These are phyloP conservation scores for Axea sp. DNA, from an alignment of 2,888 invertebrate genomes.

Conservation along the genomic window DNA sequence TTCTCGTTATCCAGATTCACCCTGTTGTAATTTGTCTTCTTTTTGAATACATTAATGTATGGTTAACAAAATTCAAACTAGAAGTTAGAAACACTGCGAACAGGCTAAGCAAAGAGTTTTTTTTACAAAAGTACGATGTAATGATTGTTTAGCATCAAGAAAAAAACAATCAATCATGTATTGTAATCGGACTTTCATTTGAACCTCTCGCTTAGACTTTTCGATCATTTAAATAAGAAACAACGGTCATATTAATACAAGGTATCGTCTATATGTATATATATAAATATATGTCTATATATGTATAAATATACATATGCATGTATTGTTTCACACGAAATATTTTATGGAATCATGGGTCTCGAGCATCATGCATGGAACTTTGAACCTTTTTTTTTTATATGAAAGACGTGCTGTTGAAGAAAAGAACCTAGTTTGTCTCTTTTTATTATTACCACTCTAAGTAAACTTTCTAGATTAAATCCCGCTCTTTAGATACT, in stretches of 20 bases:
- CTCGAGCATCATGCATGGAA: constrained; percentile 60
- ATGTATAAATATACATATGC: constrained; percentile 5
- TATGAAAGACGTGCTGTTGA: too few species aligned
- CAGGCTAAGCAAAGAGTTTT: constrained; percentile 29
- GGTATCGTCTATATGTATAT: too few species aligned
- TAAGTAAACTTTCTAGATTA: too few species aligned
- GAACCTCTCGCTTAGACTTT: constrained; percentile 19
- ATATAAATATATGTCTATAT: constrained; percentile 10
- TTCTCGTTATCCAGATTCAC: constrained; percentile 22
- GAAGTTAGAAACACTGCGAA: constrained; percentile 43
- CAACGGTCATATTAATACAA: constrained; percentile 36
- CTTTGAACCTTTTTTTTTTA: constrained; percentile 46
- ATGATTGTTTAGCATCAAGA: too few species aligned
- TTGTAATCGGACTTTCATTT: too few species aligned
- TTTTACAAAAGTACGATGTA: too few species aligned
- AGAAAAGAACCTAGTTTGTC: too few species aligned
- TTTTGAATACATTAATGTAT: constrained; percentile 21
- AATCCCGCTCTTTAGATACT: too few species aligned
- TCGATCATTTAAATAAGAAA: constrained; percentile 24
- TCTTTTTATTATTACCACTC: too few species aligned
- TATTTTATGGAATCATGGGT: constrained; percentile 38
- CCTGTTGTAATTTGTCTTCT: constrained; percentile 29
- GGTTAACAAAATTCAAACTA: constrained; percentile 33
- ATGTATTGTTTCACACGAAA: constrained; percentile 20
- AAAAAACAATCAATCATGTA: too few species aligned